A percentile compares a stretch with the other conserved stretches of the same genome.
Conservation (phyloP, 2,888 invertebrate genomes). For the Maniola hyperantus region DNA sequence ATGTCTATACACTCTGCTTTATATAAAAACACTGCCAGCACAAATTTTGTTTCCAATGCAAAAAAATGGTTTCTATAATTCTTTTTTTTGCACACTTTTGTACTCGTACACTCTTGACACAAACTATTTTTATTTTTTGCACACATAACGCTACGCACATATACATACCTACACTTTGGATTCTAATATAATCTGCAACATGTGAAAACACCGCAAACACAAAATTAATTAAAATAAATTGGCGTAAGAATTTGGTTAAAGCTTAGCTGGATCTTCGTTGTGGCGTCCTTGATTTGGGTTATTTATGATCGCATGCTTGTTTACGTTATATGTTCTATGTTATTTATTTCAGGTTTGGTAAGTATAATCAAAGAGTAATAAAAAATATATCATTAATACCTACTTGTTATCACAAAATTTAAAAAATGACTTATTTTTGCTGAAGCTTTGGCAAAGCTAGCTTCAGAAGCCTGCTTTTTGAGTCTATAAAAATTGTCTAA, state of each 20-base stretch:
- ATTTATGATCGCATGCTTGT: slow-evolving; percentile 68
- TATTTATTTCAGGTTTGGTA: slow-evolving; percentile 42
- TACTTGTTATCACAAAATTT: too few species aligned
- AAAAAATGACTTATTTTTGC: too few species aligned
- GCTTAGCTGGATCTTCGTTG: slow-evolving; percentile 47
- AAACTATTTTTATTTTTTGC: slow-evolving; percentile 17
- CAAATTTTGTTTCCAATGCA: neutral
- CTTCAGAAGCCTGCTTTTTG: too few species aligned
- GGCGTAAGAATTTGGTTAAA: slow-evolving; percentile 2
- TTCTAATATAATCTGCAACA: neutral
- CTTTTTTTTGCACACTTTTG: slow-evolving; percentile 19
- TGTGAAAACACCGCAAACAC: slow-evolving; percentile 1
- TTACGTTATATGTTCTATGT: slow-evolving; percentile 50
- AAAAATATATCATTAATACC: neutral
- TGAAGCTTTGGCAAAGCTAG: too few species aligned
- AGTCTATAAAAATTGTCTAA: neutral
- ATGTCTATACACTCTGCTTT: slow-evolving; percentile 9
- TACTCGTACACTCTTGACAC: slow-evolving; percentile 31
- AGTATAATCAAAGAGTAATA: slow-evolving; percentile 21
- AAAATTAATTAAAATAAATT: slow-evolving; percentile 15
- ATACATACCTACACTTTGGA: neutral
- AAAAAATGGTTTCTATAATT: neutral
- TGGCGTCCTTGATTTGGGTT: slow-evolving; percentile 40
- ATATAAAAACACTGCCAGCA: slow-evolving; percentile 12
- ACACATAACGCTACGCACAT: slow-evolving; percentile 21